Base-by-base conservation (phyloP, 2,113 vertebrate species). In the Pluvianellus socialis region DNA sequence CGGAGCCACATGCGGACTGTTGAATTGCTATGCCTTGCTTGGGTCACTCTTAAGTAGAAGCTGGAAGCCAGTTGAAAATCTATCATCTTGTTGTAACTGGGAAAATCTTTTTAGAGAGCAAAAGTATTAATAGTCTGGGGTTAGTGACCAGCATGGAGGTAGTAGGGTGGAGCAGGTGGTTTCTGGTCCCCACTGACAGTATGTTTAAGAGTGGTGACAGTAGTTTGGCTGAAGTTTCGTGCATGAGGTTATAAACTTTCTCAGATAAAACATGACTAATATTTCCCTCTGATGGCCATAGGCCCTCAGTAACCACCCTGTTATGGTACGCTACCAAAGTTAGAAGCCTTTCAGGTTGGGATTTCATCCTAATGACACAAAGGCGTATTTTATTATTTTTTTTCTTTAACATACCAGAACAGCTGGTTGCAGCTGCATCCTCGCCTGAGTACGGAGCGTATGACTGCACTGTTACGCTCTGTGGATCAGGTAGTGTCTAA, bases 251-350 rank as follows among this genome's bases (percentile, higher is more conserved):
- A 81, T 30, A 5, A 87, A 67, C n/a, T 45, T 82, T 74, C 52
- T 92, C 26, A 32, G 86, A 75, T 74, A 47, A 91, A 82, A 42
- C 15, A n/a, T 42, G 58, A 62, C 52, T 89, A 30, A 59, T 42
- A 7, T 52, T 82, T 70, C 63, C 47, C 53, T 88, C 62, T 91
- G 92, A 71, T 68, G 89, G 86, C 67, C 38, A 45, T 23, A 32
- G 66, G 80, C 76, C 88, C 38, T 96, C 91, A 61, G 83, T 73
- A 68, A 79, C 86, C 87, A 72, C 94, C 44, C 66, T 47, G 53
- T 4, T 53, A 86, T 91, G 86, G 87, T 94, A 3, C 13, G 45
- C 62, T 94, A 87, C 94, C 92, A 94, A 96, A 97, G 96, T 42
- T 83, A 70, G 66, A 88, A 90, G n/a, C 74, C 66, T 84, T 92